A percentile compares a stretch with the other conserved stretches of the same genome.
Conservation (phyloP, 2,113 vertebrate genomes). For the Steatornis caripensis region DNA sequence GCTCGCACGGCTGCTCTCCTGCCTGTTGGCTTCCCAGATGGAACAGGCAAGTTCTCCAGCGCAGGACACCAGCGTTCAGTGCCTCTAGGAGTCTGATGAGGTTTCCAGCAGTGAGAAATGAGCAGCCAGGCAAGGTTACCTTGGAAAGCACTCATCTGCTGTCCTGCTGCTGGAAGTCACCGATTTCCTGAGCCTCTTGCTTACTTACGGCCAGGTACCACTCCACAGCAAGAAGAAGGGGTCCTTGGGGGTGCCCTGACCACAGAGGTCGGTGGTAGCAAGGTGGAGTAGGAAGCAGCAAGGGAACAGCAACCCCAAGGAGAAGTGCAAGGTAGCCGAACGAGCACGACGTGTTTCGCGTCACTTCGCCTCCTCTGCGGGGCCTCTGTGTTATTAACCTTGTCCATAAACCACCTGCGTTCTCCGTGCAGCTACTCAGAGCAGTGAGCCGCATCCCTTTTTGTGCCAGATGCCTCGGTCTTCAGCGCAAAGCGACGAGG, state of each 20-base stretch:
- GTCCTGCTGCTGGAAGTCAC: not conserved
- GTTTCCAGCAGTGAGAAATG: not conserved
- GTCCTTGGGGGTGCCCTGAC: not conserved
- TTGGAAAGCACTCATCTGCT: not conserved
- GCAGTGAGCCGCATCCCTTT: not conserved
- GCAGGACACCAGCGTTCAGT: not conserved
- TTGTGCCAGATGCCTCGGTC: not conserved
- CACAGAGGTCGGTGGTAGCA: not conserved
- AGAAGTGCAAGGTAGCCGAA: not conserved
- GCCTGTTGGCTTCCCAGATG: not conserved
- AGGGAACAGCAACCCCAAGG: not conserved
- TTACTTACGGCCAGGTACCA: accelerated
- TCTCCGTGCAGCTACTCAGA: not conserved
- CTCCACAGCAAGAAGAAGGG: no score
- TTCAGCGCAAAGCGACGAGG: accelerated
- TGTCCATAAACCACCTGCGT: not conserved
- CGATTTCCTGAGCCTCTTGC: not conserved
- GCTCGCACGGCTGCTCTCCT: accelerated
- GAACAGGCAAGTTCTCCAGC: not conserved
- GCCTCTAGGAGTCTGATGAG: not conserved
- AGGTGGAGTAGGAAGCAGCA: not conserved
- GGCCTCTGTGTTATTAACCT: not conserved
- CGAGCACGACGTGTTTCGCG: accelerated
- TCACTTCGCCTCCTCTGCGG: not conserved
- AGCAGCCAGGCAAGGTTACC: not conserved